Conservation (phyloP, 1,140 invertebrate species). For the Zaprionus ornatus region DNA sequence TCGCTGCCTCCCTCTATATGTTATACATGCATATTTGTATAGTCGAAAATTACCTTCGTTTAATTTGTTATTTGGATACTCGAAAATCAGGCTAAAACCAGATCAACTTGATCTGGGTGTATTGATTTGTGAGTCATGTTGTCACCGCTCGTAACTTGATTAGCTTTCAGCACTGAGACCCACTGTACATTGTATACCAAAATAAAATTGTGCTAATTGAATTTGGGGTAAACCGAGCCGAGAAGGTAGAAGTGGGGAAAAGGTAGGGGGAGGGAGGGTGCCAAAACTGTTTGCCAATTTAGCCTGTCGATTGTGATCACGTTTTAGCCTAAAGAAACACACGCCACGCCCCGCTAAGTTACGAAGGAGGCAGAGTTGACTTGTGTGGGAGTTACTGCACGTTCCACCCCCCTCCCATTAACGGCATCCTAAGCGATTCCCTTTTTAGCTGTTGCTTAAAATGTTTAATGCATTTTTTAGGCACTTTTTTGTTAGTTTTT, state of each 20-base stretch:
- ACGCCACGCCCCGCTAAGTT: conserved; percentile 30
- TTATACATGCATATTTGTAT: too few species aligned
- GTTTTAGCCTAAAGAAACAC: conserved; percentile 43
- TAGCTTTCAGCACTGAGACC: conserved; percentile 9
- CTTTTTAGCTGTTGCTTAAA: conserved; percentile 47
- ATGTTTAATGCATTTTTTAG: conserved; percentile 49
- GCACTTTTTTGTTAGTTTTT: conserved; percentile 26
- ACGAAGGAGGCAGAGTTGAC: not conserved
- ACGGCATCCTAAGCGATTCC: not conserved
- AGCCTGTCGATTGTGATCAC: conserved; percentile 61
- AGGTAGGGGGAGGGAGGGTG: not conserved
- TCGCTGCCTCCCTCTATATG: too few species aligned
- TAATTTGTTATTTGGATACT: not conserved
- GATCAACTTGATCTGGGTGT: not conserved
- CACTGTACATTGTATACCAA: not conserved
- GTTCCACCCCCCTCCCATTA: not conserved
- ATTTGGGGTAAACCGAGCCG: conserved; percentile 28
- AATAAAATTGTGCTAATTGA: conserved; percentile 63
- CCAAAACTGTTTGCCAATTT: conserved; percentile 44
- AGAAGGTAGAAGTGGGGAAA: not conserved
- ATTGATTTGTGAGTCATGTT: conserved; percentile 9
- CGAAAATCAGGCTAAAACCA: not conserved
- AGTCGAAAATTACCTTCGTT: too few species aligned
- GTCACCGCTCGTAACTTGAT: not conserved
- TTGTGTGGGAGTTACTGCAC: not conserved